Evolutionary conservation across 2,888 invertebrate genomes (phyloP), one percentile per base, ranked within the genome.

Genomic region (Aleiodes alternator): DNA sequence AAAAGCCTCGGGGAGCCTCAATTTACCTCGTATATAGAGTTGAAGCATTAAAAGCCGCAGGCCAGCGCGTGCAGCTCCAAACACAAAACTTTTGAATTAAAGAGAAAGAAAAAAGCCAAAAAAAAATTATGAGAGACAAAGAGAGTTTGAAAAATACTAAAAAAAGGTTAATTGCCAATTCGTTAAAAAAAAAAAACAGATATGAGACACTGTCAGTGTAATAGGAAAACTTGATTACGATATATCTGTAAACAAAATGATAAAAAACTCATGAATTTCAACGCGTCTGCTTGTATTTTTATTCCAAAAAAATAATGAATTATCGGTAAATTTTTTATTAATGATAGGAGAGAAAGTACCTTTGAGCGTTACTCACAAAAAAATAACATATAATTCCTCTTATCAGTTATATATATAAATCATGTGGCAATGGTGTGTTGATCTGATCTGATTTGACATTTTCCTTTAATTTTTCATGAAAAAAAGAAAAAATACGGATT

Each of bases 1-100:
- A 57, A 57, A 68, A 55, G 68, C 55, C 71, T 75, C 57, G 38
- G 68, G 51, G 51, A 68, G 64, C 43, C 50, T 71, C 53, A 70
- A 75, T 59, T 74, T 59, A 51, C 38, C 59, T 61, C 59, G 64
- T 70, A 53, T 69, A 48, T 69, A 55, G 48, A 61, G 53, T 23
- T 57, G 57, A 57, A 31, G 51, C 51, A 72, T 64, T 64, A 64
- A 48, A 61, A 6, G 5, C 64, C 64, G 23, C 43, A 48, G 57
- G 70, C 70, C 14, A 53, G 23, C 59, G 70, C 70, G 59, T 34
- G 43, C 71, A 59, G 48, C 53, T 51, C 48, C 29, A 59, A 23
- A 23, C 23, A 38, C 51, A 48, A 59, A 64, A 16, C 38, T 66
- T 11, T 43, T 34, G 14, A 51, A 59, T 50, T 51, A 16, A 57